phyloP scores from a whole-genome alignment of 2,888 invertebrate genomes.

The Oscheius sp. region DNA sequence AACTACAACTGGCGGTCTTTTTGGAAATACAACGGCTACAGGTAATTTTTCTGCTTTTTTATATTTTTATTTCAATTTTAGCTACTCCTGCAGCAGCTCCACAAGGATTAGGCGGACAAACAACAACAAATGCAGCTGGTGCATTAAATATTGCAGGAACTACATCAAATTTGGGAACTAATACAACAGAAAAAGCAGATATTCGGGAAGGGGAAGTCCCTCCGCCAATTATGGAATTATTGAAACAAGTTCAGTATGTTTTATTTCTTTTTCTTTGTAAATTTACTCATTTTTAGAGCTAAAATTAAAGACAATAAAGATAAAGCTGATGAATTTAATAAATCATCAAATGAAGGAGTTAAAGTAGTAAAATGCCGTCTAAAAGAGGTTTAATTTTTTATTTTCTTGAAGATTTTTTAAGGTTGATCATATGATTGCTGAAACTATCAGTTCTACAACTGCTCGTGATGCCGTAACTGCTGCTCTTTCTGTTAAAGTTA shows the following conservation, averaged over 20 bases:
- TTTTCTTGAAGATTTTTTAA: neutral
- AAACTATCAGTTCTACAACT: constrained; percentile 10
- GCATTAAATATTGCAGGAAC: constrained; percentile 21
- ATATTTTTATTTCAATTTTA: neutral
- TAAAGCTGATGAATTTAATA: constrained; percentile 36
- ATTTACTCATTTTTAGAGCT: neutral
- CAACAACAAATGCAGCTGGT: constrained; percentile 1
- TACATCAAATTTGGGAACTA: constrained; percentile 8
- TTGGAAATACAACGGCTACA: constrained; percentile 31
- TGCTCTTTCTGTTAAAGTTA: constrained; percentile 9
- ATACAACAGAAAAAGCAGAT: constrained; percentile 28
- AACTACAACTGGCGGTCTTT: constrained; percentile 19
- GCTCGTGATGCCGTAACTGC: constrained; percentile 13
- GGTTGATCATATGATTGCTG: constrained; percentile 28
- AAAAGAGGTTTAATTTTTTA: constrained; percentile 33
- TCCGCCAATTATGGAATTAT: constrained; percentile 17
- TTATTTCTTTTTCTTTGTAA: neutral
- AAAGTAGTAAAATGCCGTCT: constrained; percentile 34
- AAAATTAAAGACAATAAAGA: constrained; percentile 36
- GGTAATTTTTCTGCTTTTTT: neutral
- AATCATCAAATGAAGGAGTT: constrained; percentile 28
- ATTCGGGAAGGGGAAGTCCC: constrained; percentile 37
- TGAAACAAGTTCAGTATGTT: constrained; percentile 22
- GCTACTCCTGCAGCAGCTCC: constrained; percentile 30
- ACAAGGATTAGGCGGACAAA: constrained; percentile 29